phyloP scores from a whole-genome alignment of 2,113 vertebrate genomes.

The Pontoporia blainvillei region DNA sequence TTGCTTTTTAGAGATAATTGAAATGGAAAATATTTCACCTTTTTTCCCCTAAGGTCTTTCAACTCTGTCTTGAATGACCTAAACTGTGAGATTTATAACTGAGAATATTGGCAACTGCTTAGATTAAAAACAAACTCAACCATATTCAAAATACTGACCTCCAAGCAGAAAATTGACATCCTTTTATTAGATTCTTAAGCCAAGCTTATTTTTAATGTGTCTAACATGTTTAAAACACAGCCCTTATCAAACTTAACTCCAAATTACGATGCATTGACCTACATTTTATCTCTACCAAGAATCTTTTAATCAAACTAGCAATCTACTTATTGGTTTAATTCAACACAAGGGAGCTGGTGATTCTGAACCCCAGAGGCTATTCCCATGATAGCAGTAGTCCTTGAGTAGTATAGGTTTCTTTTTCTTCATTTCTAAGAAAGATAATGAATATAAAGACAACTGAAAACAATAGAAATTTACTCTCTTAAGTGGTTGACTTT shows the following conservation, averaged over 20 bases:
- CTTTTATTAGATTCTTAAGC: not conserved
- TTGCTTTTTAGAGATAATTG: not conserved
- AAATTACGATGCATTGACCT: not conserved
- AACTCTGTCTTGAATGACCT: not conserved
- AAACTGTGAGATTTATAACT: not conserved
- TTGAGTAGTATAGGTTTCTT: not conserved
- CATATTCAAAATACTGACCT: not conserved
- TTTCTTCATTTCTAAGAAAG: constrained; percentile 36
- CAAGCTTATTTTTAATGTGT: constrained; percentile 27
- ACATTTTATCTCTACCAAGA: not conserved
- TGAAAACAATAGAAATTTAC: not conserved
- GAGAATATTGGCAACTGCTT: not conserved
- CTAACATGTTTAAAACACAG: not conserved
- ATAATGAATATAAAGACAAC: not conserved
- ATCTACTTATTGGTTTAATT: not conserved
- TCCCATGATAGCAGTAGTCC: not conserved
- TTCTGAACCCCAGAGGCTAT: not conserved
- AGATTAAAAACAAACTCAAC: not conserved
- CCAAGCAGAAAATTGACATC: not conserved
- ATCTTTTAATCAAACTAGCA: not conserved
- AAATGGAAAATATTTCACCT: not conserved
- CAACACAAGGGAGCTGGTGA: not conserved
- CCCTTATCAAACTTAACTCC: not conserved
- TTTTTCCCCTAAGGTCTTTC: not conserved
- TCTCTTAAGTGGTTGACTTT: not conserved